Base-by-base conservation (phyloP, 2,888 invertebrate species). In the Melitaea athalia region DNA sequence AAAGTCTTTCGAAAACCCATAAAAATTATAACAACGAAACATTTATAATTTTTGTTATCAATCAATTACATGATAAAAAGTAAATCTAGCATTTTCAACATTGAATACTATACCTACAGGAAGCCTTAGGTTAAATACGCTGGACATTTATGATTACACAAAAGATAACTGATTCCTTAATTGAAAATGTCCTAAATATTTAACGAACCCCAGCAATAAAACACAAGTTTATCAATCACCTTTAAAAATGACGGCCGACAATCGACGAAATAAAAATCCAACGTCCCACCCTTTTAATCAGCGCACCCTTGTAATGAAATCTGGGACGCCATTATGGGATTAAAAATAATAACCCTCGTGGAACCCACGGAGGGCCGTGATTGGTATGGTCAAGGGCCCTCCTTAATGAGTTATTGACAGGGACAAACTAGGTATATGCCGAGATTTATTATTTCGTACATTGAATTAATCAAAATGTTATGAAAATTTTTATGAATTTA, bases 271-370 rank as follows among this genome's bases (percentile, higher is more conserved):
- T 75, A 76, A 87, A 85, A 87, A 85, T 79, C 76, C 61, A n/a
- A 14, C n/a, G 61, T 64, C 81, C 85, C 88, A 85, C 91, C 91
- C 88, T 86, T 88, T 89, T 89, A 91, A 91, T 89, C 90, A 89
- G 84, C 70, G 81, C 82, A 78, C 87, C 89, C 90, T 83, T 81
- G 85, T 91, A 92, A 91, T 91, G 87, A 92, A 92, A 92, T 92
- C 91, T 91, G 88, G 86, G 83, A 84, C 85, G 87, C 91, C 91
- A 92, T 92, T 91, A 92, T 88, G 88, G 91, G 92, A 92, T 92
- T 92, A 92, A 92, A 92, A 92, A 91, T 91, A 91, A 92, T 92
- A 91, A 89, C 83, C 87, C 84, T 77, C 75, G 69, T 72, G 75
- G 70, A 72, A 33, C 33, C 57, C 42, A 76, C 75, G 76, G 79